Conservation (phyloP, 2,888 invertebrate species). For the Amiota communis region DNA sequence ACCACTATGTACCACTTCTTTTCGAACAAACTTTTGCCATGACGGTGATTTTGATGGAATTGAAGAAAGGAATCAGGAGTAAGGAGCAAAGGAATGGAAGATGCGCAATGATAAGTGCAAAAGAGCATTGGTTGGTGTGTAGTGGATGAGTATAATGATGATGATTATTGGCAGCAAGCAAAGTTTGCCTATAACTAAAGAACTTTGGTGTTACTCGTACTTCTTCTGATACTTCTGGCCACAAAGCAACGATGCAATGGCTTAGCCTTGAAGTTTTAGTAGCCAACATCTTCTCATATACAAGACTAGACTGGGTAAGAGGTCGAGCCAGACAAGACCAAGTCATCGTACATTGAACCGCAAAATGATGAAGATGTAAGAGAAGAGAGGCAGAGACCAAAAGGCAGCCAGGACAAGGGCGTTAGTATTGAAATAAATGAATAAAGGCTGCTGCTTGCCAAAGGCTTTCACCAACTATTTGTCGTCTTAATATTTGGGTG, state of each 20-base stretch:
- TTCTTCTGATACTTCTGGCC: conserved; percentile 6
- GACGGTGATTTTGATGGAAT: background rate
- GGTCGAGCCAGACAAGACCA: background rate
- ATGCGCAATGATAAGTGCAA: conserved; percentile 22
- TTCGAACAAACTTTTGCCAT: conserved; percentile 26
- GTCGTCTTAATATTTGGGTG: background rate
- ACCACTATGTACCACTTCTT: too few species aligned
- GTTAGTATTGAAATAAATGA: background rate
- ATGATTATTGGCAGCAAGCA: conserved; percentile 21
- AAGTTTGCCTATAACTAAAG: conserved; percentile 22
- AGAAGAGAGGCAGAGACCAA: background rate
- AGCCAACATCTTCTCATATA: background rate
- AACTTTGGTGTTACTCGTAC: background rate
- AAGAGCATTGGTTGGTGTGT: background rate
- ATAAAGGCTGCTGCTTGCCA: conserved; percentile 1
- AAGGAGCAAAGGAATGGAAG: background rate
- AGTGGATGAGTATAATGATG: background rate
- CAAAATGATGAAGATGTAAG: too few species aligned
- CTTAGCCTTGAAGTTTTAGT: conserved; percentile 19
- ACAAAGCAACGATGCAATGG: background rate
- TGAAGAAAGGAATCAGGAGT: background rate
- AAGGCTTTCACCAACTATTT: background rate
- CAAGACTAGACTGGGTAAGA: background rate
- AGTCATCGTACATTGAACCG: conserved; percentile 14
- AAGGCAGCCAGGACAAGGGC: background rate